phyloP scores from a whole-genome alignment of 23 tunicate genomes.

The Botrylloides violaceus region DNA sequence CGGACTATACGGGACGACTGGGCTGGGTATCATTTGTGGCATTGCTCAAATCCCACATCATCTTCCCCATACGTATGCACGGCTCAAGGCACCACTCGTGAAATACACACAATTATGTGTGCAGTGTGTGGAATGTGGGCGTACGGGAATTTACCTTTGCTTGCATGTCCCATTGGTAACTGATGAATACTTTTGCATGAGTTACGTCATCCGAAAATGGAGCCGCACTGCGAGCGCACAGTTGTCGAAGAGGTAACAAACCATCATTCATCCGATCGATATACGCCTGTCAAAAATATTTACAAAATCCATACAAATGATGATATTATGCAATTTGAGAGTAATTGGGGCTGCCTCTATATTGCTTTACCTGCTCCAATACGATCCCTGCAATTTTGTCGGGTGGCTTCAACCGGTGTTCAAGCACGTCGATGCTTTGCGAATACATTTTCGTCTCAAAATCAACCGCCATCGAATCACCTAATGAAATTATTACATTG shows the following conservation, averaged over 20 bases:
- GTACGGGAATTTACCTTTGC: constrained; percentile 58
- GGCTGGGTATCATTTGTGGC: too few species aligned
- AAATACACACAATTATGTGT: too few species aligned
- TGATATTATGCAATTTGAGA: neutral
- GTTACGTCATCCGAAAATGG: constrained; percentile 15
- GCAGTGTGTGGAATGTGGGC: too few species aligned
- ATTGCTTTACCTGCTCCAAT: constrained; percentile 49
- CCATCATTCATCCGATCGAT: constrained; percentile 54
- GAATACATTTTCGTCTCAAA: constrained; percentile 62
- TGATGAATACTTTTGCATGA: constrained; percentile 52
- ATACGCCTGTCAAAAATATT: constrained; percentile 22
- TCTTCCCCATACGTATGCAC: too few species aligned
- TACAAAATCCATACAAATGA: neutral
- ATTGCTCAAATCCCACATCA: too few species aligned
- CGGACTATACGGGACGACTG: too few species aligned
- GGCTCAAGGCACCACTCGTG: too few species aligned
- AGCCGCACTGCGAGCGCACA: constrained; percentile 3
- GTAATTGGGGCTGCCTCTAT: too few species aligned
- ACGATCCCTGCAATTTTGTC: constrained; percentile 44
- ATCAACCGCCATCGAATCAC: constrained; percentile 60
- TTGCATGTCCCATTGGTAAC: constrained; percentile 77
- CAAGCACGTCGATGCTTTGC: constrained; percentile 46
- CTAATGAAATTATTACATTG: constrained; percentile 6
- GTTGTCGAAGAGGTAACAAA: constrained; percentile 20
- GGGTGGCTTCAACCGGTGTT: constrained; percentile 58